Percentiles rank a stretch among this genome's conserved stretches.
Evolutionary conservation across 2,888 invertebrate genomes (phyloP).

Genomic region (Cryptophagus acutangulus): DNA sequence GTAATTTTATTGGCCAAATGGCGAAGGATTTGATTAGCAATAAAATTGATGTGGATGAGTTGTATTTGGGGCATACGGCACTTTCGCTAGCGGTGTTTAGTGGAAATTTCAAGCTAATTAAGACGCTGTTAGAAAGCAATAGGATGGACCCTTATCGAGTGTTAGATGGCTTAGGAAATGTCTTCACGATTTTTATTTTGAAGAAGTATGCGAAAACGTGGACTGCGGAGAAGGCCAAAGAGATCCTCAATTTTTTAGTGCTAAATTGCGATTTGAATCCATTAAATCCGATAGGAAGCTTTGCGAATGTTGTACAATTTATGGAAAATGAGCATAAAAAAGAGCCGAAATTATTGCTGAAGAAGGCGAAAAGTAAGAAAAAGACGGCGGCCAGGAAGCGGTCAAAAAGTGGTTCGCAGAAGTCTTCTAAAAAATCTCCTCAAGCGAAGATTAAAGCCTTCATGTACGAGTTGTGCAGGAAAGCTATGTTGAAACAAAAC

Average conservation of each 20-base stretch:
- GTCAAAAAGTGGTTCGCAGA: conserved; percentile 2
- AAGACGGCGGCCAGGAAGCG: background rate
- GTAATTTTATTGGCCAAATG: conserved; percentile 27
- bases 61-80: conserved; percentile 42
- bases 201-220: conserved; percentile 35
- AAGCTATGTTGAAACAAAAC: conserved; percentile 21
- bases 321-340: conserved; percentile 19
- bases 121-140: conserved; percentile 29
- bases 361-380: conserved; percentile 13
- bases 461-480: conserved; percentile 22
- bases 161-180: conserved; percentile 40
- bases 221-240: conserved; percentile 26
- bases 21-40: conserved; percentile 27
- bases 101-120: conserved; percentile 36
- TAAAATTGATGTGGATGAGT: conserved; percentile 24
- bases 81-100: conserved; percentile 41
- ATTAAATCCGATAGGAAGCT: conserved; percentile 30
- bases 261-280: conserved; percentile 34
- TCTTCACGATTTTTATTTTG: conserved; percentile 37
- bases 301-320: conserved; percentile 39
- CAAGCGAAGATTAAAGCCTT: conserved; percentile 19
- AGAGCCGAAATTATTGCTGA: conserved; percentile 10
- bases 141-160: conserved; percentile 34
- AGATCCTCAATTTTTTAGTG: conserved; percentile 25
- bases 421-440: conserved; percentile 6